Percentiles rank a stretch among this genome's conserved stretches.
Evolutionary conservation across 53 echinoderm and acorn worm species (phyloP).

Genomic region (Hippasteria phrygiana): DNA sequence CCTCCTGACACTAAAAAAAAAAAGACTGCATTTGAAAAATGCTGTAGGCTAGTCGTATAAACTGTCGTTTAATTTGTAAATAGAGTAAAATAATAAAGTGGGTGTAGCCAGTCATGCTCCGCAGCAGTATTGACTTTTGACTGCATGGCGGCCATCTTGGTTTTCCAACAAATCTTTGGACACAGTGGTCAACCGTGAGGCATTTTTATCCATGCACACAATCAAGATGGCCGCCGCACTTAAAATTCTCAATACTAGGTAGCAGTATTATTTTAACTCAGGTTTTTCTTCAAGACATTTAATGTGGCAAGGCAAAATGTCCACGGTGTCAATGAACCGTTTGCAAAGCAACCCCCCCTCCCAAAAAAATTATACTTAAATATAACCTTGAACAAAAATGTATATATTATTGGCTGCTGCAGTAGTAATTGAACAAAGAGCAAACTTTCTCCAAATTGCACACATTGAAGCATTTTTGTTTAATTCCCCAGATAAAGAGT

Average conservation of each 20-base stretch:
- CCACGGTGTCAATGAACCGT: not conserved
- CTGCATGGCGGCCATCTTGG: not conserved
- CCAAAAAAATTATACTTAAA: too few species aligned
- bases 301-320: not conserved
- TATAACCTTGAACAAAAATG: too few species aligned
- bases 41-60: not conserved
- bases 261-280: not conserved
- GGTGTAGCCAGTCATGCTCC: not conserved
- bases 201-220: not conserved
- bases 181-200: too few species aligned
- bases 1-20: conserved; percentile 10
- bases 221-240: not conserved
- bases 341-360: too few species aligned
- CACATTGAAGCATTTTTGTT: too few species aligned
- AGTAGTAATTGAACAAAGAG: too few species aligned
- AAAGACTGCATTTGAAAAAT: not conserved
- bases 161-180: not conserved
- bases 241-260: not conserved
- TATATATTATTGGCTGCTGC: too few species aligned
- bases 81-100: not conserved
- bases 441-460: too few species aligned
- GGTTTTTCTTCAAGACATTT: not conserved
- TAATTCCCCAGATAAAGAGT: too few species aligned
- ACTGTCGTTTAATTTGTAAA: not conserved
- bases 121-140: not conserved